These are phyloP conservation scores for Callionymus lyra DNA, from an alignment of 2,113 vertebrate genomes.

Conservation along the genomic window DNA sequence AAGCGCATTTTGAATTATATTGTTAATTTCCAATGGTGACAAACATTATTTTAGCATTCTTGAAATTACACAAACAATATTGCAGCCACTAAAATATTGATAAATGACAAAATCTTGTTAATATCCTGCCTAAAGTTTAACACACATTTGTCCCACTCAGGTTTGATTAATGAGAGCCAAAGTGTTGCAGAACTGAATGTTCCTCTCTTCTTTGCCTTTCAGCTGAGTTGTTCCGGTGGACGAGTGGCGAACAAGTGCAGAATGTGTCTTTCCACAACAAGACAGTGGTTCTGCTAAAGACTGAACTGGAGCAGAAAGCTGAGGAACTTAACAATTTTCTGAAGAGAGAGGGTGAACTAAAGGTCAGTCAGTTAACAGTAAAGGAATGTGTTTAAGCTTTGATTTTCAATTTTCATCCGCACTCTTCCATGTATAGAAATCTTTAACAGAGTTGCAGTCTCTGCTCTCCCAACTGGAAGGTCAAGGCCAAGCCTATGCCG, in stretches of 20 bases:
- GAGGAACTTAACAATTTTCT: slow-evolving; percentile 66
- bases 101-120: too few relatives aligned
- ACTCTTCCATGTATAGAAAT: slow-evolving; percentile 43
- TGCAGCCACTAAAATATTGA: too few relatives aligned
- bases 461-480: slow-evolving; percentile 53
- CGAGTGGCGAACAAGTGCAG: slow-evolving; percentile 44
- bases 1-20: too few relatives aligned
- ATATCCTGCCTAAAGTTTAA: too few relatives aligned
- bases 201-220: slow-evolving; percentile 4
- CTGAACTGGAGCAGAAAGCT: slow-evolving; percentile 63
- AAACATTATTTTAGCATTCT: too few relatives aligned
- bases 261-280: slow-evolving; percentile 46
- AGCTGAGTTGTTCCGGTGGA: slow-evolving; percentile 57
- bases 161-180: too few relatives aligned
- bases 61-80: too few relatives aligned
- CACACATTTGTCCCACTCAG: too few relatives aligned
- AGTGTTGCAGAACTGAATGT: too few relatives aligned
- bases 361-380: slow-evolving; percentile 41
- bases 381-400: background rate
- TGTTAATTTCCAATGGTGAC: too few relatives aligned
- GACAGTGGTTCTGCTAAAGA: slow-evolving; percentile 50
- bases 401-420: background rate
- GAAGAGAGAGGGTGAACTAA: slow-evolving; percentile 66
- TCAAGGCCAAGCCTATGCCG: slow-evolving; percentile 47
- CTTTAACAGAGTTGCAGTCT: slow-evolving; percentile 57